Percentiles rank a stretch among this genome's conserved stretches.
These are phyloP conservation scores for Cranoglanis bouderius DNA, from an alignment of 2,113 vertebrate genomes.

Conservation along the genomic window DNA sequence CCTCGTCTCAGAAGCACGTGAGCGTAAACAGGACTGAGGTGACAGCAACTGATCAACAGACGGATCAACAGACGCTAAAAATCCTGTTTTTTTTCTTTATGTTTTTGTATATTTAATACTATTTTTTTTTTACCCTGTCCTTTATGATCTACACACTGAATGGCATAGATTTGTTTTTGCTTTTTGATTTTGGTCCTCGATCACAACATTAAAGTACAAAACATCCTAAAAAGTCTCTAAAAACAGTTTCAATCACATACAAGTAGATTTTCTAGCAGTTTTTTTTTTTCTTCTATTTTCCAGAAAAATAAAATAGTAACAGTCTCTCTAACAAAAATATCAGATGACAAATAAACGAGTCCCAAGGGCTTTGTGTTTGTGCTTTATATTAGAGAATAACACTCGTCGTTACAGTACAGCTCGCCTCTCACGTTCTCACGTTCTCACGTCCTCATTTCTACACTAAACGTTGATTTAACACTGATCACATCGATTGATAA, in stretches of 20 bases:
- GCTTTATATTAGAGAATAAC: background rate
- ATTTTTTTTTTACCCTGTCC: slow-evolving; percentile 70
- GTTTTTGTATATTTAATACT: slow-evolving; percentile 57
- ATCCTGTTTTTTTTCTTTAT: slow-evolving; percentile 60
- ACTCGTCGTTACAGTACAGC: background rate
- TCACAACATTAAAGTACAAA: slow-evolving; percentile 77
- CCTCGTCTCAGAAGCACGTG: slow-evolving; percentile 70
- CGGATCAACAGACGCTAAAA: slow-evolving; percentile 65
- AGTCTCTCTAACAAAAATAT: slow-evolving; percentile 76
- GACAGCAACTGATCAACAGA: slow-evolving; percentile 70
- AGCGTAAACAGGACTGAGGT: slow-evolving; percentile 76
- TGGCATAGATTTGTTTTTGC: slow-evolving; percentile 73
- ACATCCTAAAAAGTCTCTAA: slow-evolving; percentile 78
- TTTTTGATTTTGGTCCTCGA: slow-evolving; percentile 79
- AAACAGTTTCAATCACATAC: slow-evolving; percentile 74
- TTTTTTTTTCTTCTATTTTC: slow-evolving; percentile 56
- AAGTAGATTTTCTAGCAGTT: slow-evolving; percentile 62
- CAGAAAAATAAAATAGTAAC: slow-evolving; percentile 73
- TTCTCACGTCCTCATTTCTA: background rate
- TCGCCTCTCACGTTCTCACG: background rate
- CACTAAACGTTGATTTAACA: background rate
- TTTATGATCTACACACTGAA: slow-evolving; percentile 71
- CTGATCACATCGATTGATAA: background rate
- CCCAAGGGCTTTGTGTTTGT: slow-evolving; percentile 59
- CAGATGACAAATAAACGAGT: slow-evolving; percentile 60